Conservation (phyloP, 2,113 vertebrate genomes). For the Saiga tatarica region DNA sequence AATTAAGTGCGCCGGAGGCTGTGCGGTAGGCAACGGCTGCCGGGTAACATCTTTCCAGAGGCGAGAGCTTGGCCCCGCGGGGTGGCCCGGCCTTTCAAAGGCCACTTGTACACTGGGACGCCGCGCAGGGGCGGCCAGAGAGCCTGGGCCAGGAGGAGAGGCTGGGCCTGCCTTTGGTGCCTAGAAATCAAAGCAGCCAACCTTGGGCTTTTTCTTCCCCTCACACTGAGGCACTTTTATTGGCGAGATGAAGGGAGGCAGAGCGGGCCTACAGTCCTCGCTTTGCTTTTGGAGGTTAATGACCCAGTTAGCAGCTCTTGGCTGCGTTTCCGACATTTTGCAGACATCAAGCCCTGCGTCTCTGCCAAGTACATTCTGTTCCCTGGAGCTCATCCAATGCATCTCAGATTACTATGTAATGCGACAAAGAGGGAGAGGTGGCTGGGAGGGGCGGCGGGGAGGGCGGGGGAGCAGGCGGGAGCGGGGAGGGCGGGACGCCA, state of each 20-base stretch:
- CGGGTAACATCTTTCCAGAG: not conserved
- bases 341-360: slow-evolving; percentile 87
- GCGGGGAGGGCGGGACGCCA: not conserved
- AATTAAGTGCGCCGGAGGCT: not conserved
- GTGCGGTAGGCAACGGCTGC: slow-evolving; percentile 29
- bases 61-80: slow-evolving; percentile 56
- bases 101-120: slow-evolving; percentile 63
- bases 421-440: slow-evolving; percentile 86
- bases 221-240: slow-evolving; percentile 82
- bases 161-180: slow-evolving; percentile 70
- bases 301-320: slow-evolving; percentile 91
- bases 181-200: slow-evolving; percentile 81
- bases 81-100: slow-evolving; percentile 73
- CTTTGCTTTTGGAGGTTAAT: slow-evolving; percentile 88
- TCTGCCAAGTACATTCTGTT: slow-evolving; percentile 91
- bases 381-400: slow-evolving; percentile 87
- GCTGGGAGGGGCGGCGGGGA: slow-evolving; percentile 78
- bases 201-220: slow-evolving; percentile 75
- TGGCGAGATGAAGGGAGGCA: slow-evolving; percentile 83
- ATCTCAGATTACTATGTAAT: slow-evolving; percentile 88
- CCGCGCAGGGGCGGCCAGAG: slow-evolving; percentile 11
- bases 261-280: slow-evolving; percentile 82
- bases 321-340: slow-evolving; percentile 89
- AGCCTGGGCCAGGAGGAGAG: slow-evolving; percentile 57
- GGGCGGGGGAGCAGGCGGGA: slow-evolving; percentile 63